phyloP scores from a whole-genome alignment of 2,113 vertebrate species.

The Caretta caretta region DNA sequence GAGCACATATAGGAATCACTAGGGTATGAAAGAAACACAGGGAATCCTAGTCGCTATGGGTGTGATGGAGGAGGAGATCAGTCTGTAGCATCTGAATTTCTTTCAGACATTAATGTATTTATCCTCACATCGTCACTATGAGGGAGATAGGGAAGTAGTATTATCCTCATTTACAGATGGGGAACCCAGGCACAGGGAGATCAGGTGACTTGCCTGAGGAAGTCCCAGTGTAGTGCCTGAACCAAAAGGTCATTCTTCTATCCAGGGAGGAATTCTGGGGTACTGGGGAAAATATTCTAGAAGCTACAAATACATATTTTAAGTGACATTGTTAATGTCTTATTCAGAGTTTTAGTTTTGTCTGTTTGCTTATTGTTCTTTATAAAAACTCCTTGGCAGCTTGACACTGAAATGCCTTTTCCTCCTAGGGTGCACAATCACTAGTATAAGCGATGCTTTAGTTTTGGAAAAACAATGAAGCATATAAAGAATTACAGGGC shows the following conservation, averaged over 20 bases:
- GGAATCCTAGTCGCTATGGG: no score
- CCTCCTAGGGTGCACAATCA: neutral
- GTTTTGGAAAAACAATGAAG: neutral
- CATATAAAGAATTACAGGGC: neutral
- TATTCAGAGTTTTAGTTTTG: neutral
- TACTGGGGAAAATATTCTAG: neutral
- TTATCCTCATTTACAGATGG: neutral
- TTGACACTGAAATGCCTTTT: neutral
- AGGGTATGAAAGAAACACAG: no score
- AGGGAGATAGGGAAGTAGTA: neutral
- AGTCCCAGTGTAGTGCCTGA: neutral
- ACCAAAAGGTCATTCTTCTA: rapidly evolving
- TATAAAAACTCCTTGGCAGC: neutral
- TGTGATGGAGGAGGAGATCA: no score
- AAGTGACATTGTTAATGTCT: neutral
- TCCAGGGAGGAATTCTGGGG: neutral
- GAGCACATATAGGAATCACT: no score
- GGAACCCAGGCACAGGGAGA: neutral
- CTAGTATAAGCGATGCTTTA: neutral
- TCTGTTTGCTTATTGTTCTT: neutral
- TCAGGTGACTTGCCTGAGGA: neutral
- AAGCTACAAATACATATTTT: neutral
- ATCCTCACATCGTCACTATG: neutral
- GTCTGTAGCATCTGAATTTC: no score
- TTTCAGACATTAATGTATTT: neutral